Conservation (phyloP, 1,140 invertebrate genomes). For the Papilio glaucus region DNA sequence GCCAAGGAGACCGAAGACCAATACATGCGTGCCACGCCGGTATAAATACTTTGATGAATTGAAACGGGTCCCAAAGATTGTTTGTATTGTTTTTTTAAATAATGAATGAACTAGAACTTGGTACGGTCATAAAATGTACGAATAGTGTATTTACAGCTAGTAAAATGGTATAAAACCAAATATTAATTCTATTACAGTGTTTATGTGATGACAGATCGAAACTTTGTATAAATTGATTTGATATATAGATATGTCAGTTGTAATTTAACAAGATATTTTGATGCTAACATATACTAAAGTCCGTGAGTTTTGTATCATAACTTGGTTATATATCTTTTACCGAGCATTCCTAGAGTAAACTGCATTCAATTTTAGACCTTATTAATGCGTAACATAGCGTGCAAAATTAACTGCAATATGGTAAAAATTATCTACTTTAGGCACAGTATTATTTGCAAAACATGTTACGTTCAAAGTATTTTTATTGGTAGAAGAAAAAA, state of each 20-base stretch:
- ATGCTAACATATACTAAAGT: neutral
- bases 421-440: neutral
- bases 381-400: neutral
- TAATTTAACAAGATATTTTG: neutral
- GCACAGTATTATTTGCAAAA: neutral
- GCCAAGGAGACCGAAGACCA: constrained; percentile 45
- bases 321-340: too few relatives aligned
- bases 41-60: too few relatives aligned
- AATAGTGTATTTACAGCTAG: too few relatives aligned
- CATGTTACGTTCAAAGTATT: neutral
- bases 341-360: neutral
- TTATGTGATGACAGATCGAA: too few relatives aligned
- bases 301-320: too few relatives aligned
- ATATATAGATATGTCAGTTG: neutral
- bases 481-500: too few relatives aligned
- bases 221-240: too few relatives aligned
- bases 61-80: neutral
- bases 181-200: too few relatives aligned
- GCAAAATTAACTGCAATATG: neutral
- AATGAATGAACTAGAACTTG: too few relatives aligned
- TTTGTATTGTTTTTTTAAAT: neutral
- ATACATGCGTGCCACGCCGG: neutral
- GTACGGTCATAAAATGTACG: too few relatives aligned
- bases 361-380: constrained; percentile 2
- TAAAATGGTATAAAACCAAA: too few relatives aligned